Conservation (phyloP, 1,140 invertebrate genomes). For the Drosophila paulistorum region DNA sequence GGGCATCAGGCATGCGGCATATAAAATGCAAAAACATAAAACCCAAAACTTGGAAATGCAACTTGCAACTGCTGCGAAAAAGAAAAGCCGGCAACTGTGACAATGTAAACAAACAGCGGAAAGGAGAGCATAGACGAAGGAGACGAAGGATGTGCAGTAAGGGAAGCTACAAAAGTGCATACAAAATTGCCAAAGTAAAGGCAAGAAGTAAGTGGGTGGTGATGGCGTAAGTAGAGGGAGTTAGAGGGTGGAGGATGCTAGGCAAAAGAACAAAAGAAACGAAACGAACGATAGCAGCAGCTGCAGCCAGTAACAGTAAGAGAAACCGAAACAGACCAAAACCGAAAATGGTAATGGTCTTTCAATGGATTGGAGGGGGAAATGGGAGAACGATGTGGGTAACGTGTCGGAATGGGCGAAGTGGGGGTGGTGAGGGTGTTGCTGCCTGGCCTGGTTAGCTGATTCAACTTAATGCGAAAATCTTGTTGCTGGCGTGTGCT, state of each 20-base stretch:
- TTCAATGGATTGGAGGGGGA: constrained; percentile 33
- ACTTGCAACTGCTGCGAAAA: constrained; percentile 51
- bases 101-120: constrained; percentile 75
- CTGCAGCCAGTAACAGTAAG: constrained; percentile 57
- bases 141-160: not conserved
- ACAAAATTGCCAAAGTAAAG: constrained; percentile 72
- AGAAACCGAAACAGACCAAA: constrained; percentile 27
- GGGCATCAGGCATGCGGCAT: constrained; percentile 40
- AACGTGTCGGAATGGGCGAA: too few species aligned
- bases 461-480: constrained; percentile 74
- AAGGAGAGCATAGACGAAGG: constrained; percentile 7
- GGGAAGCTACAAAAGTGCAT: constrained; percentile 64
- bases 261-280: constrained; percentile 65
- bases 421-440: not conserved
- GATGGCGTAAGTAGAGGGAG: not conserved
- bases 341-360: constrained; percentile 74
- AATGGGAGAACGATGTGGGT: not conserved
- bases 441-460: constrained; percentile 19
- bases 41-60: constrained; percentile 70
- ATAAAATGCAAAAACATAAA: constrained; percentile 79
- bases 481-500: constrained; percentile 72
- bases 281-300: constrained; percentile 44
- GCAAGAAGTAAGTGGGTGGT: not conserved
- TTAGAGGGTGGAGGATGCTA: not conserved
- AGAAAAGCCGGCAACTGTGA: constrained; percentile 72